Evolutionary conservation across 2,113 vertebrate genomes (phyloP).

Genomic region (Tupaia tana): DNA sequence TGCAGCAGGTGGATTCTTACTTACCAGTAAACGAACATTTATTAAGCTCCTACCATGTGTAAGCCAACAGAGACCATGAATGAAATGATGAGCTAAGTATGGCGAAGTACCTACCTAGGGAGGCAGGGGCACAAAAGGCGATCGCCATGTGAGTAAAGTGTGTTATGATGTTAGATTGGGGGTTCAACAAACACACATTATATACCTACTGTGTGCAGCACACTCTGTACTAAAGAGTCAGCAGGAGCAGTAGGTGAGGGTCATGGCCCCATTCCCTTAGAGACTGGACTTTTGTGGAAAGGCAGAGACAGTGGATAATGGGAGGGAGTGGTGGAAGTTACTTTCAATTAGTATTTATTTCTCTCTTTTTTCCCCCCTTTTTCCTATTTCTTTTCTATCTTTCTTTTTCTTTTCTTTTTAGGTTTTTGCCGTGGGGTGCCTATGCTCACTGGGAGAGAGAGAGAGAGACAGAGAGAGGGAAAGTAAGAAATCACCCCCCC

Average conservation of each 20-base stretch:
- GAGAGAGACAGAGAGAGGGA: too few species aligned
- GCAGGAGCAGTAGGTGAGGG: background rate
- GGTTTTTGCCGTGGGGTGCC: too few species aligned
- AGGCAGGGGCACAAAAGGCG: too few species aligned
- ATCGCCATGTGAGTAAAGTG: background rate
- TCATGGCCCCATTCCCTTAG: background rate
- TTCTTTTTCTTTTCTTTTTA: too few species aligned
- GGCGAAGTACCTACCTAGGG: background rate
- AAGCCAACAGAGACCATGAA: background rate
- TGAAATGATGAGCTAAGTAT: background rate
- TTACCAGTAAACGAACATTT: background rate
- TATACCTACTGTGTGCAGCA: background rate
- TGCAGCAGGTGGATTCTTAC: background rate
- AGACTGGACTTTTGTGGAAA: background rate
- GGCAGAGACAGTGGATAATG: too few species aligned
- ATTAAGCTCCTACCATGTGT: background rate
- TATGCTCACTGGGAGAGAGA: too few species aligned
- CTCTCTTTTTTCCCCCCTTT: too few species aligned
- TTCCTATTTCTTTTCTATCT: too few species aligned
- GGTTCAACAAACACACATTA: background rate
- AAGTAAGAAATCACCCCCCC: too few species aligned
- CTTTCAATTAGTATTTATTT: background rate
- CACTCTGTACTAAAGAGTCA: background rate
- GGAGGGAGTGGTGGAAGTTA: background rate
- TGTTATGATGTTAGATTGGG: background rate